Evolutionary conservation across 2,888 invertebrate species (phyloP).

Genomic region (Rhingia campestris): DNA sequence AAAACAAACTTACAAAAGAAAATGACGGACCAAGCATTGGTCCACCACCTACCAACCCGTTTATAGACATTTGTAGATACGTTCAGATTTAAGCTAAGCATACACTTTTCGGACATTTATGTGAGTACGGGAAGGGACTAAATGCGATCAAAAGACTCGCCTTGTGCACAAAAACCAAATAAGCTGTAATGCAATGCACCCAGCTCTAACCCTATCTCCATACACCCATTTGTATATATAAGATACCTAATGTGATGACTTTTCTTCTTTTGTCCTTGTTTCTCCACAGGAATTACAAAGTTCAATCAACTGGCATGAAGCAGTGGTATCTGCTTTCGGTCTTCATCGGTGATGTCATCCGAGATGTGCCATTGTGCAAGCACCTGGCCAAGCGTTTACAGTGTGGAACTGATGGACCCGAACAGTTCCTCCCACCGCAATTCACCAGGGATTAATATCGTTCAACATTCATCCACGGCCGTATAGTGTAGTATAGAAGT

Average conservation of each 20-base stretch:
- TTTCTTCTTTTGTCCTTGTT: conserved; percentile 53
- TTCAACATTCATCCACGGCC: conserved; percentile 47
- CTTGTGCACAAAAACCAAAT: conserved; percentile 50
- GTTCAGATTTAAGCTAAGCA: conserved; percentile 50
- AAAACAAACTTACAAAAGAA: conserved; percentile 9
- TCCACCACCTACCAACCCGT: neutral
- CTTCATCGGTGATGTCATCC: conserved; percentile 92
- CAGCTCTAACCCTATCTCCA: conserved; percentile 2
- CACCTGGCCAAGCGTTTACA: conserved; percentile 89
- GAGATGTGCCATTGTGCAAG: conserved; percentile 90
- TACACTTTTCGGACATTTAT: conserved; percentile 53
- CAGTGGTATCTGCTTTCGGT: conserved; percentile 93
- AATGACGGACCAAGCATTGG: conserved; percentile 31
- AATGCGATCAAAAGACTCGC: conserved; percentile 46
- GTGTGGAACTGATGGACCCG: conserved; percentile 82
- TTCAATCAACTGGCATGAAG: conserved; percentile 88
- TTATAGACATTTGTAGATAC: conserved; percentile 1
- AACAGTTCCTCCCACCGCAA: conserved; percentile 78
- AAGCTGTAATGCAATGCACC: conserved; percentile 41
- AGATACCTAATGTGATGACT: conserved; percentile 66
- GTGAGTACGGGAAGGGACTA: conserved; percentile 20
- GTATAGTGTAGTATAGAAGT: conserved; percentile 13
- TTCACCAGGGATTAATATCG: conserved; percentile 69
- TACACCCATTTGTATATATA: conserved; percentile 13
- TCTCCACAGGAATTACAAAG: conserved; percentile 88